Conservation (phyloP, 1,140 invertebrate species). For the Zaprionus capensis region DNA sequence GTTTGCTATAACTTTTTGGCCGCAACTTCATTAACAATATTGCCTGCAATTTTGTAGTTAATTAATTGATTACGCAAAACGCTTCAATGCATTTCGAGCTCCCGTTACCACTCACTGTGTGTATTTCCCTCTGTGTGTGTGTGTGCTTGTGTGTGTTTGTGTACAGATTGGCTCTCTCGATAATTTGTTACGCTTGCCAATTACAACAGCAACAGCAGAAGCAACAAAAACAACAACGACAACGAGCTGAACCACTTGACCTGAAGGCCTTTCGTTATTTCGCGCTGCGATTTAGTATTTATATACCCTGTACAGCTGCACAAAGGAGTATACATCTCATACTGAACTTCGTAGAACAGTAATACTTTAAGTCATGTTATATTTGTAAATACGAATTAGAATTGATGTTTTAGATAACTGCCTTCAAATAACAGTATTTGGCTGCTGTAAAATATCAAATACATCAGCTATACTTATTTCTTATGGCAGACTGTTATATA, state of each 20-base stretch:
- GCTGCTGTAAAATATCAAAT: too few species aligned
- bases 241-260: slow-evolving; percentile 42
- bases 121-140: neutral
- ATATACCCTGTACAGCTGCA: neutral
- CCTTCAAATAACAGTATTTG: too few species aligned
- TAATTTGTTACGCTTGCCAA: slow-evolving; percentile 75
- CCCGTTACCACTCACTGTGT: neutral
- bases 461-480: neutral
- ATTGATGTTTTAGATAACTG: too few species aligned
- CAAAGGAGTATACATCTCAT: too few species aligned
- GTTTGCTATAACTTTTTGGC: slow-evolving; percentile 28
- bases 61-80: slow-evolving; percentile 78
- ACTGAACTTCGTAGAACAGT: too few species aligned
- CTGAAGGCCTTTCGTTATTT: slow-evolving; percentile 14
- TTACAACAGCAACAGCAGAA: slow-evolving; percentile 51
- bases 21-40: slow-evolving; percentile 73
- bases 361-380: too few species aligned
- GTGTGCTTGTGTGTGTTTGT: slow-evolving; percentile 6
- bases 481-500: neutral
- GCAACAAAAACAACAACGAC: slow-evolving; percentile 31
- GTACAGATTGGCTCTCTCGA: slow-evolving; percentile 11
- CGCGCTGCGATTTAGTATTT: slow-evolving; percentile 17
- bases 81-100: slow-evolving; percentile 66
- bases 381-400: too few species aligned
- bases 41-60: slow-evolving; percentile 72